Base-by-base conservation (phyloP, 1,140 invertebrate species). In the Sesamia nonagrioides region DNA sequence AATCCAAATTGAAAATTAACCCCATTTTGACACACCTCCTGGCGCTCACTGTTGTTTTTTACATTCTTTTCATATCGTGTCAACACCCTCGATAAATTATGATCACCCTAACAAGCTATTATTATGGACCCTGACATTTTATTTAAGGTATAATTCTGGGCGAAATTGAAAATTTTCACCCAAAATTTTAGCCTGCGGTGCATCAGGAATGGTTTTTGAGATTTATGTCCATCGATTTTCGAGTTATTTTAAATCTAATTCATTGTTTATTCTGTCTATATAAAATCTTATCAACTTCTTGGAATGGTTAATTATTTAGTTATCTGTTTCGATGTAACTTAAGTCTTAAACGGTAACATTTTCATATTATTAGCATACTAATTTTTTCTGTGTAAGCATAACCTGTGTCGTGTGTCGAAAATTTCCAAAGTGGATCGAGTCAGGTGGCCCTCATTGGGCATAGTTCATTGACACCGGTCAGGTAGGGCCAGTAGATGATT, bases 71-170 rank as follows among this genome's bases (percentile, higher is more conserved):
- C 87, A 82, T 63, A 86, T 88, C 91, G 82, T 92, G 91, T 95
- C 93, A 93, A 92, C 93, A 92, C 91, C 81, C 85, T 82, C 88
- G 80, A 90, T 94, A 91, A 94, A 87, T 91, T 93, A 93, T 92
- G 85, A 84, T 84, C 82, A 80, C 88, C 89, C 87, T 89, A 90
- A 90, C 86, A 89, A 90, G 90, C 91, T 88, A 91, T 89, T 91
- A 94, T 94, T 94, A 92, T 82, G 82, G 79, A 77, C 82, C 84
- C 90, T 92, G 93, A 92, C 90, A 91, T 94, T 93, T 94, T 92
- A 91, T 94, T 92, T 87, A 83, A 84, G 75, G 77, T 79, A 27
- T n/a, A 85, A 88, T 90, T 91, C 91, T 89, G 81, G 88, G 83
- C 79, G 58, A 92, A 93, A 94, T 92, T 93, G 88, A 92, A 92